Evolutionary conservation across 2,797 vertebrate species (phyloP).

Genomic region (Balearica regulorum): DNA sequence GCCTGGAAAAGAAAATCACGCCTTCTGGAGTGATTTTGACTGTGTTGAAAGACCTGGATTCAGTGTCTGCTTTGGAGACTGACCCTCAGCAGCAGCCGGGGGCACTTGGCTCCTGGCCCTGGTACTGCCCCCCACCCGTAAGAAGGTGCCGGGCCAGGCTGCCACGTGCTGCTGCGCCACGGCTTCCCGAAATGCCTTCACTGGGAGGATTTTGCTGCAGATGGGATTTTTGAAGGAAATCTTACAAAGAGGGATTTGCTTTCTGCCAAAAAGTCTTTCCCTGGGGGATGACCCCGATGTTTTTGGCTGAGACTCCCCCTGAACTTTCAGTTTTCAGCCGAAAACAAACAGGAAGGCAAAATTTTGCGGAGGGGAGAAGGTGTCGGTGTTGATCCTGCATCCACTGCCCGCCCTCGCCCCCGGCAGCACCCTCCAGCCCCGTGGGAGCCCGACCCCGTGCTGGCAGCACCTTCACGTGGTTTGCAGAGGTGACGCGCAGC

Average conservation of each 20-base stretch:
- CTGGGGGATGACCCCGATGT: background rate
- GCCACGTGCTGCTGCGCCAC: background rate
- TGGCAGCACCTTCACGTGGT: conserved; percentile 52
- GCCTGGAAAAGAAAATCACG: background rate
- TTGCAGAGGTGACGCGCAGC: background rate
- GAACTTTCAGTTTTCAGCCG: rapidly evolving
- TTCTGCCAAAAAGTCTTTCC: background rate
- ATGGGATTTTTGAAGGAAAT: background rate
- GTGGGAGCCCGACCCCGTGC: background rate
- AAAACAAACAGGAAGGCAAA: background rate
- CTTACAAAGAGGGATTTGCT: background rate
- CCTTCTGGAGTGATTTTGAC: background rate
- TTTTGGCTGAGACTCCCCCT: background rate
- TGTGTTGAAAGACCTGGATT: background rate
- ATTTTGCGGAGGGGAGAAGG: background rate
- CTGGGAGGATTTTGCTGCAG: background rate
- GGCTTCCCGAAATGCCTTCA: background rate
- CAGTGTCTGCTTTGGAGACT: background rate
- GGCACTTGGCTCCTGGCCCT: background rate
- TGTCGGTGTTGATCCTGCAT: background rate
- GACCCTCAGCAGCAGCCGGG: background rate
- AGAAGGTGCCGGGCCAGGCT: background rate
- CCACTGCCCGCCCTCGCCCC: background rate
- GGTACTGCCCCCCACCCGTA: background rate
- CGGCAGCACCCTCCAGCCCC: background rate